Evolutionary conservation across 2,888 invertebrate species (phyloP).

Genomic region (Pristionchus japonicus): DNA sequence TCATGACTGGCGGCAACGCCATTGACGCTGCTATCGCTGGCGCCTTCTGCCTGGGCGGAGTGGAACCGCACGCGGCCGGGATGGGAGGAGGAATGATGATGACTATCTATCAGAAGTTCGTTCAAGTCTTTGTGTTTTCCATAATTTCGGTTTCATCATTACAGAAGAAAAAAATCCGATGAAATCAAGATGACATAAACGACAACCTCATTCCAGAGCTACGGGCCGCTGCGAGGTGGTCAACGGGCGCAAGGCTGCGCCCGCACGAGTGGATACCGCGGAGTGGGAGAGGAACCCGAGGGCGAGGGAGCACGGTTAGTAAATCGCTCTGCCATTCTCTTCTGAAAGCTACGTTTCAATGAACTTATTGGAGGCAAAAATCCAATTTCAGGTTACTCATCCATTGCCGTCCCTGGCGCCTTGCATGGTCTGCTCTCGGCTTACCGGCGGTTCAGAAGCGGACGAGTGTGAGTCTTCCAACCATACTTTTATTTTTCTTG

Average conservation of each 20-base stretch:
- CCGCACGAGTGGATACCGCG: not conserved
- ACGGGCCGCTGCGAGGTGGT: slow-evolving; percentile 38
- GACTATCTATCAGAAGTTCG: slow-evolving; percentile 48
- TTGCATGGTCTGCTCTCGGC: slow-evolving; percentile 40
- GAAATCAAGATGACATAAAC: too few species aligned
- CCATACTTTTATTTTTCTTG: too few species aligned
- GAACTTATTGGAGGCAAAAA: too few species aligned
- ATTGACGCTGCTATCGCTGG: slow-evolving; percentile 57
- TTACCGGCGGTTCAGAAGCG: slow-evolving; percentile 15
- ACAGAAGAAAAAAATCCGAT: not conserved
- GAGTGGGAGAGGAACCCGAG: not conserved
- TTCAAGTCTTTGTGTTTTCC: too few species aligned
- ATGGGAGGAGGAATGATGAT: slow-evolving; percentile 56
- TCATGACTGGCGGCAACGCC: slow-evolving; percentile 62
- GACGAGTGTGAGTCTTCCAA: slow-evolving; percentile 38
- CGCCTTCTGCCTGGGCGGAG: slow-evolving; percentile 56
- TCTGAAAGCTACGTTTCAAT: too few species aligned
- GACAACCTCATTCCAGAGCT: slow-evolving; percentile 42
- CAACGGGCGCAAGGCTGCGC: slow-evolving; percentile 38
- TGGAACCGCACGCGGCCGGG: slow-evolving; percentile 54
- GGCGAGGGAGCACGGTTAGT: slow-evolving; percentile 9
- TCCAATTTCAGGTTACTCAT: slow-evolving; percentile 9
- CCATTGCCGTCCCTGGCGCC: slow-evolving; percentile 39
- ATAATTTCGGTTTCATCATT: slow-evolving; percentile 35
- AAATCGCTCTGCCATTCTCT: not conserved